A percentile compares a stretch with the other conserved stretches of the same genome.
Conservation (phyloP, 2,888 invertebrate species). For the Euzetes globulus region DNA sequence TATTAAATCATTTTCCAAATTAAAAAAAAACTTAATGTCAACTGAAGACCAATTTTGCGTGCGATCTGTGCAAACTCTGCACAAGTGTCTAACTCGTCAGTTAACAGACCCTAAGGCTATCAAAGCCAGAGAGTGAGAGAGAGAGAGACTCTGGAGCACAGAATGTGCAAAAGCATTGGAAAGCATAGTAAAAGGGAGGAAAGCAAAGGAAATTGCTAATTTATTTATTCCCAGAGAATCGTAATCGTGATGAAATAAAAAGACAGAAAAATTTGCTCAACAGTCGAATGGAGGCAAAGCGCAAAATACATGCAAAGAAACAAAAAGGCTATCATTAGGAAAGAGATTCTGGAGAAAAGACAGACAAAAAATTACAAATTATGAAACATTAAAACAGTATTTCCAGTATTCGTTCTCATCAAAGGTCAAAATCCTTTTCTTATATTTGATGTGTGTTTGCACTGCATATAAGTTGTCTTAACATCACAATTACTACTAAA, state of each 20-base stretch:
- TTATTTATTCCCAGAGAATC: constrained; percentile 26
- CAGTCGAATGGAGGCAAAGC: constrained; percentile 10
- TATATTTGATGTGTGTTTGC: constrained; percentile 1
- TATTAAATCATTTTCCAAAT: neutral
- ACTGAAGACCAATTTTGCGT: neutral
- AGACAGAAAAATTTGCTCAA: constrained; percentile 7
- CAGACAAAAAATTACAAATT: constrained; percentile 26
- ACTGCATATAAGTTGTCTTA: constrained; percentile 20
- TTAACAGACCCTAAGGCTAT: neutral
- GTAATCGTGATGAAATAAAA: constrained; percentile 28
- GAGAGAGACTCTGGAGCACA: constrained; percentile 1
- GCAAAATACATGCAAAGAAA: constrained; percentile 18
- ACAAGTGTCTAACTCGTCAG: neutral
- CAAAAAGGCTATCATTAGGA: constrained; percentile 23
- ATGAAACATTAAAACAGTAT: constrained; percentile 10
- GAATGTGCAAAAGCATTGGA: neutral
- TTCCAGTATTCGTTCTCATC: constrained; percentile 13
- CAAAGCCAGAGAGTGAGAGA: neutral
- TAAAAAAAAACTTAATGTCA: neutral
- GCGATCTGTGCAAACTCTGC: neutral
- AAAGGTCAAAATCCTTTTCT: constrained; percentile 21
- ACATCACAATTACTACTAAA: constrained; percentile 22
- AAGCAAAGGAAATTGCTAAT: constrained; percentile 30
- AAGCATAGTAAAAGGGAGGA: neutral
- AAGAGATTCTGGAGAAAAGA: neutral